These are phyloP conservation scores for Mirza zaza DNA, from an alignment of 2,113 vertebrate species.

Conservation along the genomic window DNA sequence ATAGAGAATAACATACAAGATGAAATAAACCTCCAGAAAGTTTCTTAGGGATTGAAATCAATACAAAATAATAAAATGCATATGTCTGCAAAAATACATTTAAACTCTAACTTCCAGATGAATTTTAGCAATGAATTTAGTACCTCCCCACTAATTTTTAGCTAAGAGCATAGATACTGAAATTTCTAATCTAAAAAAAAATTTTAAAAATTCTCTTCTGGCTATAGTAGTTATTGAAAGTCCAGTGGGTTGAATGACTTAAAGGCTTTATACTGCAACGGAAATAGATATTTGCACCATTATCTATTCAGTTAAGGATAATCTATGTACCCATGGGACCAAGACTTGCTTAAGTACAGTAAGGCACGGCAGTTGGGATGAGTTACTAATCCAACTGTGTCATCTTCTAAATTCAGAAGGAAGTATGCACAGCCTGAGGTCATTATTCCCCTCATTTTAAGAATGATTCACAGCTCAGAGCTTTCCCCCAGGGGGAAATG, in stretches of 20 bases:
- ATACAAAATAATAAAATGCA: constrained; percentile 11
- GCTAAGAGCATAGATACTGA: neutral
- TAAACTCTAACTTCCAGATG: neutral
- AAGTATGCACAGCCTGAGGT: neutral
- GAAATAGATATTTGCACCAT: neutral
- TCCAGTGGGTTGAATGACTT: neutral
- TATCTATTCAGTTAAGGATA: neutral
- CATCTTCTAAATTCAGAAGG: neutral
- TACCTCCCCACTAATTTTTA: neutral
- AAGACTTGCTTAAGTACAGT: neutral
- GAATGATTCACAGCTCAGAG: neutral
- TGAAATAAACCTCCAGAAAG: neutral
- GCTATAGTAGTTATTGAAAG: neutral
- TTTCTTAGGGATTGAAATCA: constrained; percentile 44
- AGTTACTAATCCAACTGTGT: neutral
- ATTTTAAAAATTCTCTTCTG: neutral
- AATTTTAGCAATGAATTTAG: constrained; percentile 8
- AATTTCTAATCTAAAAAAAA: neutral
- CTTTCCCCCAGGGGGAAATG: neutral
- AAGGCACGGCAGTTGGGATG: neutral
- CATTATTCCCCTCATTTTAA: neutral
- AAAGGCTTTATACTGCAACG: neutral
- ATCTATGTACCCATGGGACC: neutral
- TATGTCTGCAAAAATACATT: neutral
- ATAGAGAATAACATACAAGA: constrained; percentile 29